These are phyloP conservation scores for Tragelaphus strepsiceros DNA, from an alignment of 2,113 vertebrate species.

Conservation along the genomic window DNA sequence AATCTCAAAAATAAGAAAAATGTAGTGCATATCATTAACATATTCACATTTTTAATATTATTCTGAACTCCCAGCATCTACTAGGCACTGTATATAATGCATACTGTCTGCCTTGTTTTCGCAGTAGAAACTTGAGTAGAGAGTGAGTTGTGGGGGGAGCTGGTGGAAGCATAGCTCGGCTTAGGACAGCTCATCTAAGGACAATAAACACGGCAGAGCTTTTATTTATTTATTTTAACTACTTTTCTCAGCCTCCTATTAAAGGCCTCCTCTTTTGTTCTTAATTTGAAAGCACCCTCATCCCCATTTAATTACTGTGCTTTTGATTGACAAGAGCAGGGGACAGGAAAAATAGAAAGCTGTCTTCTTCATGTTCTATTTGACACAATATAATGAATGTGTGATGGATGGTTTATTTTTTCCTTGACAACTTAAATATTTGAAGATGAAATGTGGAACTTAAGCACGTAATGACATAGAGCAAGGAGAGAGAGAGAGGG, in stretches of 20 bases:
- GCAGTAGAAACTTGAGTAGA: not conserved
- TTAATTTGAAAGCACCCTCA: conserved; percentile 61
- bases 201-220: not conserved
- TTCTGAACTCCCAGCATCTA: not conserved
- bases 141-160: not conserved
- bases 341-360: conserved; percentile 37
- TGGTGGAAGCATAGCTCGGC: not conserved
- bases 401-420: conserved; percentile 69
- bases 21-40: not conserved
- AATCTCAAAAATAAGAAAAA: not conserved
- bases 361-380: conserved; percentile 49
- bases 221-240: conserved; percentile 69
- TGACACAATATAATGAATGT: conserved; percentile 65
- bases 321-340: conserved; percentile 72
- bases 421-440: conserved; percentile 68
- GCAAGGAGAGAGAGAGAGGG: not conserved
- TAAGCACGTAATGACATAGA: conserved; percentile 31
- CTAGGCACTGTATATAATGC: not conserved
- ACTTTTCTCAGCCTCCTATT: conserved; percentile 30
- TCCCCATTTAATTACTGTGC: conserved; percentile 73
- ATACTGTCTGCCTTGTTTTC: not conserved
- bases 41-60: not conserved
- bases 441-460: conserved; percentile 68
- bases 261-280: conserved; percentile 29
- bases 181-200: not conserved